Base-by-base conservation (phyloP, 2,888 invertebrate species). In the Rotaria magnacalcarata region DNA sequence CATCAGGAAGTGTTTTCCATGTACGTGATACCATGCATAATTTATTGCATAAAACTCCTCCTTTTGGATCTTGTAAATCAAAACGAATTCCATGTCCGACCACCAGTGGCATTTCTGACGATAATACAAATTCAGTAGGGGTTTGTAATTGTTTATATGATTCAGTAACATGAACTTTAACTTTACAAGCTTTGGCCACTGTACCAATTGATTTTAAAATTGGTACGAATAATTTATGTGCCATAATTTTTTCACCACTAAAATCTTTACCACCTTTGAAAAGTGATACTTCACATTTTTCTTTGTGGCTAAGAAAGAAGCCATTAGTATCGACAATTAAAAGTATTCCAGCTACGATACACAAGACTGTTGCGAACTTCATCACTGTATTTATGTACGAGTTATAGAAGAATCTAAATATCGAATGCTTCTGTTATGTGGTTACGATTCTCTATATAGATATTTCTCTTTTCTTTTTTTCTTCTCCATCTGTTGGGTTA, bases 1-100 rank as follows among this genome's bases (percentile, higher is more conserved):
- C 80, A 14, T 80, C 80, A n/a, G 47, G 10, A n/a, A 47, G 47
- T 43, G 47, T 47, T n/a, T 80, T 47, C 43, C 80, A 47, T 47
- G 80, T 10, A 47, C 47, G 43, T n/a, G 47, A 11, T 7, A 5
- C 16, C 80, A 80, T 80, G 47, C 80, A 80, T 24, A 80, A n/a
- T 11, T 47, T 80, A 47, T 80, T 80, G 14, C 80, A 80, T 24
- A 80, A 10, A 80, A 24, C 47, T 7, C 8, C 80, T n/a, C 80
- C 80, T 47, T 80, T 80, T 80, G 10, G 80, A 80, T 80, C 80
- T 47, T 80, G 24, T 80, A 80, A 80, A 47, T 47, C 16, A n/a
- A 80, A 43, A n/a, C n/a, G 80, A 47, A 80, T 43, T 3, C 24
- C 80, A 47, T 24, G 43, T 6, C 80, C 80, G 47, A 80, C 24